Evolutionary conservation across 1,140 invertebrate genomes (phyloP), one percentile per base, ranked within the genome.

Genomic region (Leptopilina clavipes): DNA sequence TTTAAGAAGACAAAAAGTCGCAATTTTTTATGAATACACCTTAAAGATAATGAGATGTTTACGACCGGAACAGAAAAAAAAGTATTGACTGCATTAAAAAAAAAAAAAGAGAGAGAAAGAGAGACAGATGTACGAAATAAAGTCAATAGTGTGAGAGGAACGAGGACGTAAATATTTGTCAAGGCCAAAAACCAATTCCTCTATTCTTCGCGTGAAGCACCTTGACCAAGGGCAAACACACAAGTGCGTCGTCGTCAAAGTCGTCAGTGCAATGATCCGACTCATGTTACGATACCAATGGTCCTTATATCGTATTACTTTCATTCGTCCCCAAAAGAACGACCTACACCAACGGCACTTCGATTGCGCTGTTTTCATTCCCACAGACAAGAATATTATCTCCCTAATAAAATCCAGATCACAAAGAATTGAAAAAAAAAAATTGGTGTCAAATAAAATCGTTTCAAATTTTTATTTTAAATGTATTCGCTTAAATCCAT

Each of bases 141-240:
- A 40, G 37, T 6, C 9, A 40, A 40, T 9, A 40, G 44, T 48
- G 71, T 71, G 17, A 71, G 12, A 73, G 73, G 73, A 78, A 80
- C 79, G 79, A 83, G 82, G 81, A 80, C 78, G 73, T 79, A 72
- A 83, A 75, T 77, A 72, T 73, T 65, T 75, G 76, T 17, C 82
- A 83, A 83, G 82, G 82, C 82, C 81, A 83, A 77, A 31, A 83
- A 77, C 44, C 22, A 45, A n/a, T 18, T 72, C 74, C 73, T 71
- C n/a, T 40, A 8, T 72, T 48, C 45, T 48, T 25, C 78, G 75
- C 72, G 74, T n/a, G 74, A 81, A 81, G 80, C 85, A 83, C 84
- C 84, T 84, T 85, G 84, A 86, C 85, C 84, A 83, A 76, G 74
- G 79, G 77, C 79, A 81, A 82, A 82, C 45, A 45, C 40, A 70